Evolutionary conservation across 2,888 invertebrate genomes (phyloP).

Genomic region (Lapara coniferarum): DNA sequence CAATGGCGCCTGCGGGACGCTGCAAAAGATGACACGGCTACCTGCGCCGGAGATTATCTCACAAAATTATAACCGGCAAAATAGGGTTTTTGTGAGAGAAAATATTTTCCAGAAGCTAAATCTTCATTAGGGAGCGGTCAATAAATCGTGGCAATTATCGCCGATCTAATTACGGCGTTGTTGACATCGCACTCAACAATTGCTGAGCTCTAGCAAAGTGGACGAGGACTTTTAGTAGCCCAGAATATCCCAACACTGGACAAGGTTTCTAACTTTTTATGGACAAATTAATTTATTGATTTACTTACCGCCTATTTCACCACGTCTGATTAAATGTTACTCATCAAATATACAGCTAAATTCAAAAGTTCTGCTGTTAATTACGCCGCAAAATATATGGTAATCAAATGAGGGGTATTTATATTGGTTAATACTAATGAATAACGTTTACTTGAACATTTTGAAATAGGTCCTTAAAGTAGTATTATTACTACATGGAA

Average conservation of each 20-base stretch:
- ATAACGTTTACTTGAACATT: too few species aligned
- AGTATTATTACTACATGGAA: constrained; percentile 31
- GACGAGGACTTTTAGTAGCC: constrained; percentile 15
- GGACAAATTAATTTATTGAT: too few species aligned
- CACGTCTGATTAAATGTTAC: too few species aligned
- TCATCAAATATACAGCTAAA: too few species aligned
- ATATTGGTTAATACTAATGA: too few species aligned
- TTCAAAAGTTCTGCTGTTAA: too few species aligned
- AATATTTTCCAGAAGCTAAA: constrained; percentile 65
- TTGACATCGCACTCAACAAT: constrained; percentile 31
- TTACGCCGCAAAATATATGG: too few species aligned
- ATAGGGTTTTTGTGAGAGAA: constrained; percentile 60
- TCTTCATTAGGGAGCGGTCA: constrained; percentile 71
- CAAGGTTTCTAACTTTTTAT: too few species aligned
- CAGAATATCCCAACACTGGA: too few species aligned
- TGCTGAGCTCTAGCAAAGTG: constrained; percentile 24
- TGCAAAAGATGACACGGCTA: constrained; percentile 61
- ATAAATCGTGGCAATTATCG: constrained; percentile 71
- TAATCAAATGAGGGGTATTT: too few species aligned
- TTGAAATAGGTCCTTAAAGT: too few species aligned
- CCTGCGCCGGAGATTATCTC: constrained; percentile 65
- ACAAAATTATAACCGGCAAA: constrained; percentile 66
- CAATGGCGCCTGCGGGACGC: constrained; percentile 37
- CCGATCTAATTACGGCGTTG: constrained; percentile 57
- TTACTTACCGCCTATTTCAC: too few species aligned